Evolutionary conservation across 2,113 vertebrate species (phyloP), one percentile per base, ranked within the genome.

Genomic region (Cynopterus brachyotis): DNA sequence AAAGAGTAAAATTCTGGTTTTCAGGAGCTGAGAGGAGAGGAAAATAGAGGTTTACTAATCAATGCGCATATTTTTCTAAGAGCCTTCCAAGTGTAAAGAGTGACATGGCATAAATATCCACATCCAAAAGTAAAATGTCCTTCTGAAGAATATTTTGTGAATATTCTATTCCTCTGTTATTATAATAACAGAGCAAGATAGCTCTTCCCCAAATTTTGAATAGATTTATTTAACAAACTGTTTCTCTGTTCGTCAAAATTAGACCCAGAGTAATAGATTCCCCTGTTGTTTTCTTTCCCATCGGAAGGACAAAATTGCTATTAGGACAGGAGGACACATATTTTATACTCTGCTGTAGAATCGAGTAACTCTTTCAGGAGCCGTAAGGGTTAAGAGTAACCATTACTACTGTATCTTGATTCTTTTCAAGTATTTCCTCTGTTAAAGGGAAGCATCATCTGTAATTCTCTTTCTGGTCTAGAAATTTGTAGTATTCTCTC

Each of bases 161-260:
- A 50, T 9, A 69, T 85, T 73, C 19, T 75, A 40, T 78, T 81
- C 32, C 6, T 95, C 73, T 84, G 11, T 53, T 88, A 26, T 67
- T 89, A 47, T 60, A 91, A 55, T 88, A 12, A 2, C 24, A 55
- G 19, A 40, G 37, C 60, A 47, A 91, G 90, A 62, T 42, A 22
- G 1, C 53, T 80, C 67, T 17, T 89, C 45, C 28, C 10, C 35
- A 90, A 75, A 17, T 84, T 64, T 60, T 57, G 12, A 66, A 59
- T 42, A 72, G n/a, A 91, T 73, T 92, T 89, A 42, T 0, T 9
- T 85, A 86, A 67, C 22, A 82, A 89, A 87, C 19, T 57, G 47
- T 4, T 85, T 95, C 9, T 96, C 57, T 94, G 28, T 93, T 83
- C 62, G 24, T 75, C 30, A 80, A 81, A 84, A 62, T 81, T 55